Evolutionary conservation across 2,797 vertebrate genomes (phyloP), one percentile per base, ranked within the genome.

Genomic region (Schizopygopsis pylzovi): DNA sequence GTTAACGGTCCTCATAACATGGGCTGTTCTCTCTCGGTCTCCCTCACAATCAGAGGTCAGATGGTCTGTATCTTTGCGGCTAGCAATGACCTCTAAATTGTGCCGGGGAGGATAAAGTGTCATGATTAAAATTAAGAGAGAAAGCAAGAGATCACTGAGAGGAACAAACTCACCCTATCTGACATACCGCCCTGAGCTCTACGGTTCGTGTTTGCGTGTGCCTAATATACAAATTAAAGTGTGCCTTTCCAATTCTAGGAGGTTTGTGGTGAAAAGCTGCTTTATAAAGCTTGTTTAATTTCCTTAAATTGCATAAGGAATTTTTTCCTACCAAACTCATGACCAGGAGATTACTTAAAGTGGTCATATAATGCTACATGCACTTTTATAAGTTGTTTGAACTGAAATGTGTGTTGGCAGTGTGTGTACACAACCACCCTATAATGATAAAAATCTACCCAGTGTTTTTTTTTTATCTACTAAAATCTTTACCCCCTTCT

Each of bases 71-170:
- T 65, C 79, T 67, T 20, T 33, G 43, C 4, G 11, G 79, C 16
- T 11, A 68, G 28, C 16, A 16, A 28, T 83, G 80, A 87, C 85
- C 83, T 82, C 79, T 70, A 65, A 43, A 78, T n/a, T 68, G 49
- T 67, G 79, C 76, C 18, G 54, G 67, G 20, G 83, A 81, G 61
- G n/a, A 43, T 47, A 73, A 83, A 28, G 33, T 77, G 83, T 83
- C 86, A 85, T 76, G 25, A 85, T 76, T 45, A 43, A 68, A 77
- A 81, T 77, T 4, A 79, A 79, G 65, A 77, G 59, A 33, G n/a
- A 79, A 52, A 39, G 67, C 16, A 47, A 28, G 68, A 54, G 52
- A 81, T 59, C 54, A 61, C 79, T 37, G 25, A 33, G n/a, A 72
- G 78, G 65, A 47, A 79, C 73, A 88, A 39, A 84, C 77, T 85